phyloP scores from a whole-genome alignment of 2,797 vertebrate species.

The Todus mexicanus region DNA sequence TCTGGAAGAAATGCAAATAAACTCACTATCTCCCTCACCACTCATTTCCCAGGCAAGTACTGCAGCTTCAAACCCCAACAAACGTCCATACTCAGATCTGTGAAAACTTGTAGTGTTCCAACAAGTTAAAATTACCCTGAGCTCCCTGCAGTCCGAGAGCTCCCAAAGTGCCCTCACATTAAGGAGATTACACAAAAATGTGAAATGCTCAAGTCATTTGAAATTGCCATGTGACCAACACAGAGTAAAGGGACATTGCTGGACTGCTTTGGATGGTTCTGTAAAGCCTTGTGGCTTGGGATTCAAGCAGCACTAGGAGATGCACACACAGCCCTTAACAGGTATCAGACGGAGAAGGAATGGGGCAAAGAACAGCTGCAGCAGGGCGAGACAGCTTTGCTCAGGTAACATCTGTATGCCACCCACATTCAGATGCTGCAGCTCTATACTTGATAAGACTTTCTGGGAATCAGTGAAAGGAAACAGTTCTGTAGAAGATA shows the following conservation, averaged over 20 bases:
- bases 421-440: neutral
- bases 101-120: slow-evolving; percentile 29
- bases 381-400: neutral
- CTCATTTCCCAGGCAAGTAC: neutral
- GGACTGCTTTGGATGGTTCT: slow-evolving; percentile 55
- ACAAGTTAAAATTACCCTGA: slow-evolving; percentile 59
- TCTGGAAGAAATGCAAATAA: neutral
- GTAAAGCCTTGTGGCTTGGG: slow-evolving; percentile 7
- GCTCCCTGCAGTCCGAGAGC: slow-evolving; percentile 40
- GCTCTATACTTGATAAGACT: neutral
- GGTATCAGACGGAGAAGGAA: neutral
- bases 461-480: neutral
- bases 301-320: neutral
- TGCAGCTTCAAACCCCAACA: neutral
- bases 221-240: slow-evolving; percentile 4
- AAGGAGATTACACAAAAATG: slow-evolving; percentile 69
- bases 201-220: slow-evolving; percentile 58
- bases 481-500: neutral
- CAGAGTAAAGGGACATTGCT: slow-evolving; percentile 34
- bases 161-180: slow-evolving; percentile 23
- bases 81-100: neutral
- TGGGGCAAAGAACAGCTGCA: neutral
- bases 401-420: neutral
- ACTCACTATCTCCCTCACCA: neutral
- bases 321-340: neutral